phyloP scores from a whole-genome alignment of 2,888 invertebrate species.

The Eristalinus sepulchralis region DNA sequence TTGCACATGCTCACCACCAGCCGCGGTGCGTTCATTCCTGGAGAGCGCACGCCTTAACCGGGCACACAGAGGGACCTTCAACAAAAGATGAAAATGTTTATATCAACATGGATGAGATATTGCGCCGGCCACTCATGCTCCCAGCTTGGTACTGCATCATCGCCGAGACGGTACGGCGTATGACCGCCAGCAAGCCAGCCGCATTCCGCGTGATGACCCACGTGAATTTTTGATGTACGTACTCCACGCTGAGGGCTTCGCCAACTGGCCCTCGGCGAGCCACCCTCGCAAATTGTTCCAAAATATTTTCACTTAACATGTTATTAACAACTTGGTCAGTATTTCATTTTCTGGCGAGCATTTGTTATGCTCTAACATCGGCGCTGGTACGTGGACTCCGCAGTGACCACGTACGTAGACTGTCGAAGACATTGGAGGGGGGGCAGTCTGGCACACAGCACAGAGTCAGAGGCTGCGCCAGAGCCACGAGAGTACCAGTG shows the following conservation, averaged over 20 bases:
- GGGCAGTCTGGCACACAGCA: background rate
- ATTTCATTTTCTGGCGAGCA: constrained; percentile 71
- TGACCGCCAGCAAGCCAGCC: constrained; percentile 1
- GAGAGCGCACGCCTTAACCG: constrained; percentile 2
- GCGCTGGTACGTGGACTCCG: constrained; percentile 37
- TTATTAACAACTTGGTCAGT: constrained; percentile 72
- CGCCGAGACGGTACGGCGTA: background rate
- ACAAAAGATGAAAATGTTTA: constrained; percentile 56
- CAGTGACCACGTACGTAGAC: constrained; percentile 52
- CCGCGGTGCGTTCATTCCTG: background rate
- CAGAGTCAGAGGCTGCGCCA: too few species aligned
- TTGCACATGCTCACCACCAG: constrained; percentile 29
- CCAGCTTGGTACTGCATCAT: constrained; percentile 62
- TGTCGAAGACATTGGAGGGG: background rate
- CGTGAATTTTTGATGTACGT: constrained; percentile 55
- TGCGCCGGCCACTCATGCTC: constrained; percentile 58
- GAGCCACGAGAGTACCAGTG: background rate
- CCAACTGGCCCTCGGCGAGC: constrained; percentile 41
- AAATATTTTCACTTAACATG: constrained; percentile 74
- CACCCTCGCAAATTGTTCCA: constrained; percentile 74
- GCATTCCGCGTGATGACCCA: constrained; percentile 46
- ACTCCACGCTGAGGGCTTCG: constrained; percentile 28
- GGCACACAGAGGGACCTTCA: constrained; percentile 25
- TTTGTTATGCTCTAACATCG: constrained; percentile 68
- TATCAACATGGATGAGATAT: constrained; percentile 67